Evolutionary conservation across 2,888 invertebrate species (phyloP), one percentile per base, ranked within the genome.

Genomic region (Sepioteuthis lessoniana): DNA sequence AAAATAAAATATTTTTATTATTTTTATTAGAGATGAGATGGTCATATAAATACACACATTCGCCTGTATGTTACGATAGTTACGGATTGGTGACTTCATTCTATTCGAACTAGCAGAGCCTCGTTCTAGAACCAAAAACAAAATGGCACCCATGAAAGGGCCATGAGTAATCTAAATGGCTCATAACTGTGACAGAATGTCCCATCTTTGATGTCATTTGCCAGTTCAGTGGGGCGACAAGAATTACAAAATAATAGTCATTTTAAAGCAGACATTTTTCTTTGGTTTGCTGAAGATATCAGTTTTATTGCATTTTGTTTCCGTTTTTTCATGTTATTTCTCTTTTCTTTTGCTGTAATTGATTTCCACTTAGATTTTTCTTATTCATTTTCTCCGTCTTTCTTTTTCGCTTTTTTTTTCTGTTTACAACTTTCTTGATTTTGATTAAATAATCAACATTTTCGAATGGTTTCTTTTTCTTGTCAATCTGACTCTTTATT

Each of bases 141-240:
- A 76, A 76, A 76, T 76, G 76, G 35, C 76, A 19, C n/a, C 25
- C n/a, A 3, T 13, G 76, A 76, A 76, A 10, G 8, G 0, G 76
- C 4, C n/a, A 1, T 35, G n/a, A 16, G 19, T 76, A 76, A 76
- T 76, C n/a, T 76, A 35, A 76, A 76, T 76, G n/a, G 76, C 76
- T 76, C 76, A n/a, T n/a, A 76, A 76, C 76, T 76, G 76, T n/a
- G 76, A 76, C 76, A 76, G n/a, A 76, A 76, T 76, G 76, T n/a
- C 76, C n/a, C 31, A 76, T 76, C 76, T 76, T 76, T 76, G 76
- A 76, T 76, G 76, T n/a, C 76, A 76, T 76, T 76, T 76, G 76
- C 76, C 76, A 76, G 76, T 76, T 76, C 76, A 76, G 76, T 76
- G 76, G 76, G 76, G 31, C 76, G 76, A 76, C n/a, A n/a, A 76